A percentile compares a stretch with the other conserved stretches of the same genome.
These are phyloP conservation scores for Polyommatus iphigenia DNA, from an alignment of 2,888 invertebrate species.

Conservation along the genomic window DNA sequence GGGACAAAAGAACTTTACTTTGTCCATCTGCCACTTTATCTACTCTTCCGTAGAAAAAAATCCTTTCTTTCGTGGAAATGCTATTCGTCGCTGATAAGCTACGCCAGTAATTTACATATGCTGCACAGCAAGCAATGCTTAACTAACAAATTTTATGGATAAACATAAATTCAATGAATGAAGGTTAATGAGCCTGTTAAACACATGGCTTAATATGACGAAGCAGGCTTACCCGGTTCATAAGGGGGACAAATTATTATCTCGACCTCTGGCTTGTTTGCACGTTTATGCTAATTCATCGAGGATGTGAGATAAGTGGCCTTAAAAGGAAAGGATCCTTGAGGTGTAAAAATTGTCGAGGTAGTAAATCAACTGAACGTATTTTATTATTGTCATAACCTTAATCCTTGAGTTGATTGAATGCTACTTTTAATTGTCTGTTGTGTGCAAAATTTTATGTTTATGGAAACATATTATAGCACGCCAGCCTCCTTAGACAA, in stretches of 20 bases:
- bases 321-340: conserved; percentile 28
- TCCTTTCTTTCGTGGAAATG: neutral
- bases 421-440: neutral
- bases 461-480: too few species aligned
- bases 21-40: too few species aligned
- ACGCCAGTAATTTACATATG: neutral
- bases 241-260: conserved; percentile 28
- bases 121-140: neutral
- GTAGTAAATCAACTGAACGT: conserved; percentile 2
- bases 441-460: neutral
- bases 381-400: conserved; percentile 1
- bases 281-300: conserved; percentile 23
- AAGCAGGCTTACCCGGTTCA: conserved; percentile 21
- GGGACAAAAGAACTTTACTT: too few species aligned
- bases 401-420: conserved; percentile 1
- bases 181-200: conserved; percentile 10
- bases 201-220: conserved; percentile 4
- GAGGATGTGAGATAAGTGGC: conserved; percentile 28
- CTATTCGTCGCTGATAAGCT: neutral
- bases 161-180: neutral
- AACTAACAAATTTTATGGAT: neutral
- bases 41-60: too few species aligned
- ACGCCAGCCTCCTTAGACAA: too few species aligned
- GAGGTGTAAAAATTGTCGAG: conserved; percentile 5
- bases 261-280: conserved; percentile 25